A percentile compares a stretch with the other conserved stretches of the same genome.
Evolutionary conservation across 2,797 vertebrate genomes (phyloP).

Genomic region (Kryptopterus vitreolus): DNA sequence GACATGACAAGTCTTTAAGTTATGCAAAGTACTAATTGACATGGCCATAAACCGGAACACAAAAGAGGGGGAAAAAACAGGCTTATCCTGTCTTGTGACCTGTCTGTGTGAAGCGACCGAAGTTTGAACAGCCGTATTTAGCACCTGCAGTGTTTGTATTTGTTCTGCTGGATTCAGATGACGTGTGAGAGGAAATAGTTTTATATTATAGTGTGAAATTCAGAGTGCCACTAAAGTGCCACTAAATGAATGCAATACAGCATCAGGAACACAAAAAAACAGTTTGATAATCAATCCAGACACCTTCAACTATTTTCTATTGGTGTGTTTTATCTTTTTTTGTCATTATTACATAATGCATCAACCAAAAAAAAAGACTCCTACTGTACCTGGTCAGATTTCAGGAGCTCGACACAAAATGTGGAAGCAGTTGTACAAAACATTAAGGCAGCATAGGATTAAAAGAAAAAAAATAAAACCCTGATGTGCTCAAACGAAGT

Average conservation of each 20-base stretch:
- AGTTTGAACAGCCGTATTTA: neutral
- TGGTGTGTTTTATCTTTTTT: neutral
- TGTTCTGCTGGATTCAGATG: neutral
- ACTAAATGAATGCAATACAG: neutral
- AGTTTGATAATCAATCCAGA: neutral
- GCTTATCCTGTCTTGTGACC: conserved; percentile 59
- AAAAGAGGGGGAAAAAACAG: conserved; percentile 59
- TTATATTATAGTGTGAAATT: neutral
- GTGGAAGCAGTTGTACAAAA: neutral
- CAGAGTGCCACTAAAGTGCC: neutral
- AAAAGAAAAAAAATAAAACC: too few species aligned
- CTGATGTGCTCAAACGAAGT: neutral
- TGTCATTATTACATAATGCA: neutral
- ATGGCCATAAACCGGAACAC: conserved; percentile 27
- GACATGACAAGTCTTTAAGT: conserved; percentile 8
- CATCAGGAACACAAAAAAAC: neutral
- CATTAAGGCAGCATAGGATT: neutral
- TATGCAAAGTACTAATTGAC: conserved; percentile 18
- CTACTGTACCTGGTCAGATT: conserved; percentile 7
- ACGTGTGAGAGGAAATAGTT: neutral
- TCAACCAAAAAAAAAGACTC: neutral
- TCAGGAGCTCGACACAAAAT: neutral
- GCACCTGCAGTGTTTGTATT: neutral
- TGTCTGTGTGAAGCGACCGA: neutral
- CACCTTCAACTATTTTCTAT: neutral